Percentiles rank a stretch among this genome's conserved stretches.
phyloP scores from a whole-genome alignment of 2,113 vertebrate species.

The Gymnogyps californianus region DNA sequence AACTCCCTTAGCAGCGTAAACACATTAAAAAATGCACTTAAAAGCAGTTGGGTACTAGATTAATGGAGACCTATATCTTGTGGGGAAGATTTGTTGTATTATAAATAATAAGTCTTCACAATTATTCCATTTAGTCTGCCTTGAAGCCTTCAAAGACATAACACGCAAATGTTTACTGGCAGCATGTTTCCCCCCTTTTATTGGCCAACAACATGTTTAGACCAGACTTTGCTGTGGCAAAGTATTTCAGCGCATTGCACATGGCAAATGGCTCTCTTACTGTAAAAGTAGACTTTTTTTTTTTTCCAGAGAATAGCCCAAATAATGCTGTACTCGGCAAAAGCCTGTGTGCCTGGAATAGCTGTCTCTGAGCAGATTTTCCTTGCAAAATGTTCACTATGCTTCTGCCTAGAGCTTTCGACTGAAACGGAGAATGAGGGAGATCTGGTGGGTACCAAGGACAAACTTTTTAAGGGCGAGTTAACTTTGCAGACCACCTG shows the following conservation, averaged over 20 bases:
- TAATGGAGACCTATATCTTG: constrained; percentile 68
- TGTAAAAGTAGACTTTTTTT: not conserved
- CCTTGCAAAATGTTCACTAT: not conserved
- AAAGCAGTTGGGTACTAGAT: constrained; percentile 64
- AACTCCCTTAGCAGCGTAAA: constrained; percentile 65
- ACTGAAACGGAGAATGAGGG: not conserved
- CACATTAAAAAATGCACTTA: constrained; percentile 66
- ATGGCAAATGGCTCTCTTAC: constrained; percentile 56
- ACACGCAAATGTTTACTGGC: constrained; percentile 69
- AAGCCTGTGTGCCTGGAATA: constrained; percentile 45
- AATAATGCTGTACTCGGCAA: constrained; percentile 56
- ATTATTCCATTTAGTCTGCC: constrained; percentile 68
- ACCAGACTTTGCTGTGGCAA: constrained; percentile 66
- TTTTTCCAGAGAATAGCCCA: constrained; percentile 1
- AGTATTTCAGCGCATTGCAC: constrained; percentile 44
- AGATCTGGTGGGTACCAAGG: not conserved
- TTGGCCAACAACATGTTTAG: constrained; percentile 66
- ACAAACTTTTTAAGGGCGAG: not conserved
- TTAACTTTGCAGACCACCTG: constrained; percentile 27
- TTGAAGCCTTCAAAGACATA: constrained; percentile 70
- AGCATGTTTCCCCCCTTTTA: constrained; percentile 58
- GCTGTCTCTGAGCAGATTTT: constrained; percentile 22
- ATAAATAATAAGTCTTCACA: constrained; percentile 65
- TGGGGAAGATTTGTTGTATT: constrained; percentile 66
- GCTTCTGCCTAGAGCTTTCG: not conserved